phyloP scores from a whole-genome alignment of 2,888 invertebrate genomes.

The Gandaritis pyraliata region DNA sequence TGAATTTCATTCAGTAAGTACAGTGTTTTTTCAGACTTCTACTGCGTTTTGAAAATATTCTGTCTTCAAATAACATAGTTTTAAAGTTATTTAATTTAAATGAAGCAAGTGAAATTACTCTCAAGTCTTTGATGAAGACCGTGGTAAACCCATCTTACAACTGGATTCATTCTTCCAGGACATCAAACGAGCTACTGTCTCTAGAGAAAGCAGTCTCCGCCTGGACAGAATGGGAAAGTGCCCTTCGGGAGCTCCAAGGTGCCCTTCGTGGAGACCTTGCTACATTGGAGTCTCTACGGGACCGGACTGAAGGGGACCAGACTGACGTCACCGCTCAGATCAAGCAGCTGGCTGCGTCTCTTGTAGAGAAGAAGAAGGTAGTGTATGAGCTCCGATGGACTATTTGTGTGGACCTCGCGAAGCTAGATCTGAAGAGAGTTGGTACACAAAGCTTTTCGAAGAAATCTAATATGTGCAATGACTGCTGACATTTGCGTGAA shows the following conservation, averaged over 20 bases:
- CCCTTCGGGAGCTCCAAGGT: slow-evolving; percentile 90
- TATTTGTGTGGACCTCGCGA: no score
- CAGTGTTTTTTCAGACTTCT: no score
- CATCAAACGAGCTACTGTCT: slow-evolving; percentile 88
- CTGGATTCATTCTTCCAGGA: slow-evolving; percentile 73
- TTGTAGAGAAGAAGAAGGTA: slow-evolving; percentile 75
- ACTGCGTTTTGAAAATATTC: no score
- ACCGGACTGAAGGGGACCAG: slow-evolving; percentile 85
- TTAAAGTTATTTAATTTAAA: no score
- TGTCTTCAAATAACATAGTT: no score
- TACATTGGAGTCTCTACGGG: slow-evolving; percentile 75
- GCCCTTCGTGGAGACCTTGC: slow-evolving; percentile 88
- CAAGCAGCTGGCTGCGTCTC: slow-evolving; percentile 84
- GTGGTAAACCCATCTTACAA: not conserved
- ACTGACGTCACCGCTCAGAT: slow-evolving; percentile 83
- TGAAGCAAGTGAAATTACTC: no score
- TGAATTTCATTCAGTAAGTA: no score
- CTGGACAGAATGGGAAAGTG: slow-evolving; percentile 91
- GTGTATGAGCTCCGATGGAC: not conserved
- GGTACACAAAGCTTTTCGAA: no score
- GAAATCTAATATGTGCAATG: no score
- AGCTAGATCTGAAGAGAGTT: no score
- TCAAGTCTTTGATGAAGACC: no score
- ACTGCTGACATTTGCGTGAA: no score
- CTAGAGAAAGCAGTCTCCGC: slow-evolving; percentile 88